Conservation (phyloP, 2,888 invertebrate species). For the Polymixis lichenea region DNA sequence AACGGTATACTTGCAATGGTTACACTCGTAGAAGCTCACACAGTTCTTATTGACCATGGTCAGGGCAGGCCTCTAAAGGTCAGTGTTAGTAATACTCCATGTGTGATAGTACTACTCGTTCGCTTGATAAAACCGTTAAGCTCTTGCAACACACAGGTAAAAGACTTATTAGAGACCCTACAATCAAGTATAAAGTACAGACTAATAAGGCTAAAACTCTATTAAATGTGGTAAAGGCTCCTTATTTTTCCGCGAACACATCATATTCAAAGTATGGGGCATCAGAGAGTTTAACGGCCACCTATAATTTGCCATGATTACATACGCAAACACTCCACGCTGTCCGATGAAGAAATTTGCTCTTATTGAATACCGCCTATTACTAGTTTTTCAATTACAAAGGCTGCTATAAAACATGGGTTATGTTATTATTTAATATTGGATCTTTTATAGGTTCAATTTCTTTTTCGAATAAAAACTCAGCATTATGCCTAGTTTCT, state of each 20-base stretch:
- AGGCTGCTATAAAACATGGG: slow-evolving; percentile 48
- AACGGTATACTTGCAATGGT: background rate
- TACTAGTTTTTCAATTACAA: slow-evolving; percentile 75
- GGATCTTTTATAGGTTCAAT: slow-evolving; percentile 33
- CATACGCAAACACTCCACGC: slow-evolving; percentile 77
- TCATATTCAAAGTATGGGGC: slow-evolving; percentile 52
- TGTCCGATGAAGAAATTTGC: slow-evolving; percentile 85
- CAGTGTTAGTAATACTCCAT: slow-evolving; percentile 18
- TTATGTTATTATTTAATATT: slow-evolving; percentile 51
- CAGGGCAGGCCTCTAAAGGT: slow-evolving; percentile 14
- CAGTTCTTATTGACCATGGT: slow-evolving; percentile 10
- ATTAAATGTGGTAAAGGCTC: slow-evolving; percentile 45
- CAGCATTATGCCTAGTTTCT: too few relatives aligned
- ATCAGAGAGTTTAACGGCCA: slow-evolving; percentile 64
- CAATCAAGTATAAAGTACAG: slow-evolving; percentile 36
- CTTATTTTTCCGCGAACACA: slow-evolving; percentile 59
- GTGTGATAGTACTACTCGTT: background rate
- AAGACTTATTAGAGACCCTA: slow-evolving; percentile 14
- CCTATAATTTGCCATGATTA: slow-evolving; percentile 85
- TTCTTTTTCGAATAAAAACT: slow-evolving; percentile 10
- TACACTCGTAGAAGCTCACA: background rate
- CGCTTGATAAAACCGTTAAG: slow-evolving; percentile 34
- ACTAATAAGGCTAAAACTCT: slow-evolving; percentile 17
- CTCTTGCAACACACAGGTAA: background rate
- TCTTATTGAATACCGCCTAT: slow-evolving; percentile 75